Percentiles rank a stretch among this genome's conserved stretches.
Evolutionary conservation across 2,797 vertebrate species (phyloP).

Genomic region (Notamacropus eugenii): DNA sequence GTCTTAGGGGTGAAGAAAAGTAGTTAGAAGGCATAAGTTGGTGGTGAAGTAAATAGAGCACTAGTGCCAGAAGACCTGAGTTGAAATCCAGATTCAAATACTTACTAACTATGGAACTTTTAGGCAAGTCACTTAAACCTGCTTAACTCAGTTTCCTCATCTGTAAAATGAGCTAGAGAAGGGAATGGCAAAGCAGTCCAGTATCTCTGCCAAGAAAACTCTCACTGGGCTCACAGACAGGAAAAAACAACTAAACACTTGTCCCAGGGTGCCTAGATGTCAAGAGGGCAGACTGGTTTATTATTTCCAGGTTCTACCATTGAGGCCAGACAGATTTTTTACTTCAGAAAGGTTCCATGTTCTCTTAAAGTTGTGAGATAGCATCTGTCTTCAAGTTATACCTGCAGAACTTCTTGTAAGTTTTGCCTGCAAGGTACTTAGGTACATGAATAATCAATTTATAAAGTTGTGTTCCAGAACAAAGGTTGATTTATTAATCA

Average conservation of each 20-base stretch:
- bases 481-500: slow-evolving; percentile 18
- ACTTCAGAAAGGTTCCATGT: background rate
- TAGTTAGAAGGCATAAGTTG: background rate
- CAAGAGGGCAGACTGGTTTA: background rate
- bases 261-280: background rate
- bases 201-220: background rate
- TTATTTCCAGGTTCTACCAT: background rate
- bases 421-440: slow-evolving; percentile 15
- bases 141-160: background rate
- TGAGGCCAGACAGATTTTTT: background rate
- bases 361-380: background rate
- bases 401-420: background rate
- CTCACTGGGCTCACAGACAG: background rate
- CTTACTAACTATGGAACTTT: background rate
- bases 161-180: background rate
- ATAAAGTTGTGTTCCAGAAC: slow-evolving; percentile 36
- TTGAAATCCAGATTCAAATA: background rate
- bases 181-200: background rate
- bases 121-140: background rate
- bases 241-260: background rate
- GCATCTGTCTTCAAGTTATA: background rate
- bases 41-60: background rate
- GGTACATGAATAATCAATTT: slow-evolving; percentile 22
- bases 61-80: background rate
- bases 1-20: background rate